Evolutionary conservation across 1,140 invertebrate genomes (phyloP), one percentile per base, ranked within the genome.

Genomic region (Nymphalis io): DNA sequence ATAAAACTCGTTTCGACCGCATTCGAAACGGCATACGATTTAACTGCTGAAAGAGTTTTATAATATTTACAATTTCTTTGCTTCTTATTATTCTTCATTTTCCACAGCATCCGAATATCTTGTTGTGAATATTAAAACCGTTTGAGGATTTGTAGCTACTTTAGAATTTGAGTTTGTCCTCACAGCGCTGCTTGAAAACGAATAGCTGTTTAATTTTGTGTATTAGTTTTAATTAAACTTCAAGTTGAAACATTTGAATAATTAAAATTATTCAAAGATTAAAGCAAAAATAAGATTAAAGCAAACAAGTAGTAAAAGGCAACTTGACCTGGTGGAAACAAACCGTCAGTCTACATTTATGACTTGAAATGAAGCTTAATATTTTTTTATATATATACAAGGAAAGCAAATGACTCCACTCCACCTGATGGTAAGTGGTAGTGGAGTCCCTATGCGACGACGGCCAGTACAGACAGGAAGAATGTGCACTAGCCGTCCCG

Each of bases 1-100:
- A 27, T 23, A 55, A 20, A 55, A 33, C 51, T 20, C n/a, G 2
- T 12, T 21, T 27, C 51, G 51, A 27, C 44, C 46, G n/a, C 15
- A 33, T 13, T 18, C 3, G 16, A 18, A 11, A n/a, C 44, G 13
- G 42, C 42, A 46, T 3, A 51, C 6, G 60, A 46, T 48, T 51
- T 63, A 33, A 38, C 15, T 11, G 44, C 48, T 48, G 4, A 1
- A 10, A 39, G 48, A 46, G 61, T 63, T 63, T 63, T 63, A 53
- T 55, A 18, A 55, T 64, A 64, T 64, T 64, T 64, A 64, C 38
- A n/a, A 55, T 64, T 57, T 57, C 62, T 40, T 40, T 15, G 6
- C 10, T 11, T 16, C 33, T 12, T 18, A 57, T 44, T 61, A 33
- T 39, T 51, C 46, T 13, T 20, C 16, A 18, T 18, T 51, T 20